Conservation (phyloP, 1,140 invertebrate species). For the Proales similis region DNA sequence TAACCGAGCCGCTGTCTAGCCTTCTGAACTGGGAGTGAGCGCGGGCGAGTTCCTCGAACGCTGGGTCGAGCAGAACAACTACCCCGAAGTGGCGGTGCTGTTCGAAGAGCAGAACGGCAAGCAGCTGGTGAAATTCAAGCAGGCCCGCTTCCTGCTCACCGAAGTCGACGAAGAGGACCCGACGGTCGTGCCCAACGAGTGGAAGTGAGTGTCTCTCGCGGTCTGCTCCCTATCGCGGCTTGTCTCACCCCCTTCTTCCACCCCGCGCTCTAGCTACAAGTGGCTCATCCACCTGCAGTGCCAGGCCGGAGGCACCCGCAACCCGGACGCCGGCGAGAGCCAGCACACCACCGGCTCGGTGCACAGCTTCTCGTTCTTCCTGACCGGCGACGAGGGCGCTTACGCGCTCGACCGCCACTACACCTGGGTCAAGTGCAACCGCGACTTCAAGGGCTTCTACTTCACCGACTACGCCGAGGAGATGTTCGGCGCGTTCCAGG, state of each 20-base stretch:
- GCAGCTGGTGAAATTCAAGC: conserved; percentile 15
- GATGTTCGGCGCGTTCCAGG: conserved; percentile 12
- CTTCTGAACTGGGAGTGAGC: not conserved
- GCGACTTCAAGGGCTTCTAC: conserved; percentile 31
- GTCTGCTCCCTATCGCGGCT: too few relatives aligned
- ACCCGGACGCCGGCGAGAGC: not conserved
- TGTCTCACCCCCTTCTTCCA: not conserved
- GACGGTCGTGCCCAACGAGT: too few relatives aligned
- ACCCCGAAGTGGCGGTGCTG: conserved; percentile 33
- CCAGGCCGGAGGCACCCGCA: conserved; percentile 9
- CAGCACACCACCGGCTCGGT: not conserved
- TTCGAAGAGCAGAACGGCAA: not conserved
- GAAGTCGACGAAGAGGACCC: conserved; percentile 31
- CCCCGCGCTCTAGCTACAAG: not conserved
- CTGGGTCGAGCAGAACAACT: conserved; percentile 17
- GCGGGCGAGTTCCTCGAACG: conserved; percentile 15
- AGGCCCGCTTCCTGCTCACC: conserved; percentile 18
- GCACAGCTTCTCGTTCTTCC: conserved; percentile 1
- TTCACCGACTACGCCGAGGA: conserved; percentile 18
- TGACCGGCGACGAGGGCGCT: not conserved
- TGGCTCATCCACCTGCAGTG: conserved; percentile 27
- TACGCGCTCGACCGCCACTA: conserved; percentile 14
- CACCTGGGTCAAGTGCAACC: conserved; percentile 32
- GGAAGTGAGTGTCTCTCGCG: too few relatives aligned
- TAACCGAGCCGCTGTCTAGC: not conserved